Percentiles rank a stretch among this genome's conserved stretches.
phyloP scores from a whole-genome alignment of 2,888 invertebrate genomes.

The Smittia sp. region DNA sequence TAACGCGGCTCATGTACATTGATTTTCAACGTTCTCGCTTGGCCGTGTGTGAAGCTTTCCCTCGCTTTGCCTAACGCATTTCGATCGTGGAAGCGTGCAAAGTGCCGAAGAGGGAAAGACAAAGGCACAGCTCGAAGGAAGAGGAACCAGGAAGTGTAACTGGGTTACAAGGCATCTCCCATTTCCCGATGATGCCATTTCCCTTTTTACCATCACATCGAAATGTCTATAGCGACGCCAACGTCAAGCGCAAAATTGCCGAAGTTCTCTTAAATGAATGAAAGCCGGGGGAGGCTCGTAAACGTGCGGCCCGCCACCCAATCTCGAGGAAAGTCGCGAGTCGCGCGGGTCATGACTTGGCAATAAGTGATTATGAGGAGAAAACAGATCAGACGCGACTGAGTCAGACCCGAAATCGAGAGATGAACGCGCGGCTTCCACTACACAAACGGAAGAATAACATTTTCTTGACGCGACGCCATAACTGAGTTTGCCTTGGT shows the following conservation, averaged over 20 bases:
- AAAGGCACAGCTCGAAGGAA: no score
- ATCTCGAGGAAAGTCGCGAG: background rate
- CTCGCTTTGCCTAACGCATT: background rate
- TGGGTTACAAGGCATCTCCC: no score
- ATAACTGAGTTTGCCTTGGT: slow-evolving; percentile 14
- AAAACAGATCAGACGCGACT: slow-evolving; percentile 11
- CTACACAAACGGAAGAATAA: background rate
- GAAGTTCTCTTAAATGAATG: no score
- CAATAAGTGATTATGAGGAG: background rate
- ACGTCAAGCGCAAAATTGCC: slow-evolving; percentile 39
- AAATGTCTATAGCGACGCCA: slow-evolving; percentile 37
- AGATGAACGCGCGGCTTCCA: background rate
- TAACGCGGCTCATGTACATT: slow-evolving; percentile 5
- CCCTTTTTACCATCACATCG: background rate
- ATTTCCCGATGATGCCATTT: slow-evolving; percentile 27
- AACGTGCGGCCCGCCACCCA: no score
- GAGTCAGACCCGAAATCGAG: background rate
- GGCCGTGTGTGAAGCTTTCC: background rate
- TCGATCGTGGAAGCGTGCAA: background rate
- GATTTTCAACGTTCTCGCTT: slow-evolving; percentile 1
- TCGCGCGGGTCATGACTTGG: background rate
- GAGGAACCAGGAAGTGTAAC: no score
- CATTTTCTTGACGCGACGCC: slow-evolving; percentile 27
- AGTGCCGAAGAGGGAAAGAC: no score
- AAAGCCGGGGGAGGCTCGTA: no score